Percentiles rank a stretch among this genome's conserved stretches.
Conservation (phyloP, 1,140 invertebrate genomes). For the Zaprionus taronus region DNA sequence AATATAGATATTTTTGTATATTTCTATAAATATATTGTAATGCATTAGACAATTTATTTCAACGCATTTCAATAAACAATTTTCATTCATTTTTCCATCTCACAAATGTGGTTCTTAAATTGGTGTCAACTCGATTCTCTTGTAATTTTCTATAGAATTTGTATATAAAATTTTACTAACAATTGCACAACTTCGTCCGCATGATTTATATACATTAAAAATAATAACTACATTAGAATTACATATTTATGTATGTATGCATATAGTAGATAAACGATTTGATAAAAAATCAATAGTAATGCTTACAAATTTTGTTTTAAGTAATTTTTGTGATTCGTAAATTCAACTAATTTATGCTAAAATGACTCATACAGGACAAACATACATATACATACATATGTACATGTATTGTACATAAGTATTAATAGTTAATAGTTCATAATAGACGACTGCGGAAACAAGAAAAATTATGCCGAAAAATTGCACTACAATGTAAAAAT, state of each 20-base stretch:
- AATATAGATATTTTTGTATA: constrained; percentile 43
- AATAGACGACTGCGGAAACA: constrained; percentile 41
- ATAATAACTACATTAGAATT: constrained; percentile 61
- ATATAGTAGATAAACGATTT: constrained; percentile 31
- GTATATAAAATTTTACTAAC: constrained; percentile 68
- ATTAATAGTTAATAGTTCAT: constrained; percentile 9
- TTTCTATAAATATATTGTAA: constrained; percentile 47
- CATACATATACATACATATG: constrained; percentile 13
- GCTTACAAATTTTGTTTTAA: constrained; percentile 54
- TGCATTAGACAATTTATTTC: constrained; percentile 37
- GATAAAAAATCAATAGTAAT: constrained; percentile 57
- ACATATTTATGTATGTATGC: constrained; percentile 32
- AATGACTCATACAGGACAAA: constrained; percentile 59
- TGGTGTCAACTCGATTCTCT: constrained; percentile 33
- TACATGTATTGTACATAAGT: constrained; percentile 12
- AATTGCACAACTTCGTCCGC: constrained; percentile 75
- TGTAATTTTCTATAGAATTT: constrained; percentile 60
- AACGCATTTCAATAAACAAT: constrained; percentile 53
- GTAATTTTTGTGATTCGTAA: constrained; percentile 58
- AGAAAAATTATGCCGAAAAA: constrained; percentile 63
- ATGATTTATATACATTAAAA: constrained; percentile 64
- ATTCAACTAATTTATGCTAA: constrained; percentile 78
- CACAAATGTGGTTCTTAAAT: constrained; percentile 52
- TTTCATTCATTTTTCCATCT: constrained; percentile 35
- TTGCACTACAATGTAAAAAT: constrained; percentile 68